These are phyloP conservation scores for Saccostrea cuccullata DNA, from an alignment of 1,140 invertebrate genomes.

Conservation along the genomic window DNA sequence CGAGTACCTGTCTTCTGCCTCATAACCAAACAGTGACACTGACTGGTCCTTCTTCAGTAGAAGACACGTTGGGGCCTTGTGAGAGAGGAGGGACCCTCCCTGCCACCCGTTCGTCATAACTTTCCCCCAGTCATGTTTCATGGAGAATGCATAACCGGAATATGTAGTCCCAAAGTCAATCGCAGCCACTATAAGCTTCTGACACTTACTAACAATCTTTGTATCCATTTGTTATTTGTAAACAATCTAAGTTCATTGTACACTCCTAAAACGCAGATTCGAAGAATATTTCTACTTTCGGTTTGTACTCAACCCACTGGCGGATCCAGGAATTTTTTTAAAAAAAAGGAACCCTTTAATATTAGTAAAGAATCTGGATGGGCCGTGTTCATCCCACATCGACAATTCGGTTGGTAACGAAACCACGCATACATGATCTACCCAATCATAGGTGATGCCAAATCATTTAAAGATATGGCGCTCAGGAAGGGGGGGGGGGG, in stretches of 20 bases:
- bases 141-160: conserved; percentile 25
- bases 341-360: no score
- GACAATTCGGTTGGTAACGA: no score
- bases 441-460: no score
- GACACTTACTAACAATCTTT: not conserved
- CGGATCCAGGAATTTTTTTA: no score
- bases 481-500: no score
- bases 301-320: not conserved
- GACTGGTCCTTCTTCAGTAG: conserved; percentile 25
- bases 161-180: conserved; percentile 32
- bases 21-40: conserved; percentile 33
- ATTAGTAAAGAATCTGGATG: no score
- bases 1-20: conserved; percentile 45
- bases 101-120: not conserved
- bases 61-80: conserved; percentile 32
- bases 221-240: not conserved
- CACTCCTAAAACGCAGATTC: not conserved
- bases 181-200: not conserved
- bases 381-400: no score
- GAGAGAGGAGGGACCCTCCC: conserved; percentile 21
- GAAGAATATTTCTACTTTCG: not conserved
- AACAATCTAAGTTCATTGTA: no score
- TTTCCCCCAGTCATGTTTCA: conserved; percentile 19
- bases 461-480: no score
- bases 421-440: no score